These are phyloP conservation scores for Oreocharis arfaki DNA, from an alignment of 2,113 vertebrate genomes.

Conservation along the genomic window DNA sequence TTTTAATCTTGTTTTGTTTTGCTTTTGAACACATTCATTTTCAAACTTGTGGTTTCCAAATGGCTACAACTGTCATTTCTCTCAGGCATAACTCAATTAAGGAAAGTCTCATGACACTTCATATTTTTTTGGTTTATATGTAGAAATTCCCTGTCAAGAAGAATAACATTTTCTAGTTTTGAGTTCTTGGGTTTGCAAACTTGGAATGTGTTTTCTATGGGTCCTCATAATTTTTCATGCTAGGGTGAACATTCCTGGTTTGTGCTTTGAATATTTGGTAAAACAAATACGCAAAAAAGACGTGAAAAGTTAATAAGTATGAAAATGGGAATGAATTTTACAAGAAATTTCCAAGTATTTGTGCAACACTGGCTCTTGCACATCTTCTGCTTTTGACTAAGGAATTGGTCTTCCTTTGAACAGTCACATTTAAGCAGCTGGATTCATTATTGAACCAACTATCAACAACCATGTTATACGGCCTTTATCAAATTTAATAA, in stretches of 20 bases:
- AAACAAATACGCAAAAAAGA: neutral
- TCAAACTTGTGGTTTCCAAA: constrained; percentile 31
- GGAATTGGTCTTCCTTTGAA: neutral
- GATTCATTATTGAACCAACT: constrained; percentile 21
- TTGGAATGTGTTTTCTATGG: constrained; percentile 11
- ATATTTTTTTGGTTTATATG: constrained; percentile 39
- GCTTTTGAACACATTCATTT: neutral
- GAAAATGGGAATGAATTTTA: neutral
- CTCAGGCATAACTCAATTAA: constrained; percentile 38
- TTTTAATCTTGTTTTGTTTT: constrained; percentile 14
- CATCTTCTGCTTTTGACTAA: neutral
- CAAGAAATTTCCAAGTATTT: neutral
- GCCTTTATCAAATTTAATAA: constrained; percentile 52
- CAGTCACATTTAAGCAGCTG: neutral
- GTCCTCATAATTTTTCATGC: neutral
- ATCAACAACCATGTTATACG: constrained; percentile 9
- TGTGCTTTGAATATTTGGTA: neutral
- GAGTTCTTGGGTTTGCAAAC: neutral
- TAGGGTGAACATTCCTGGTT: neutral
- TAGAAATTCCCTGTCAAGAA: constrained; percentile 21
- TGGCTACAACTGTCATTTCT: constrained; percentile 16
- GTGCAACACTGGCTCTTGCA: neutral
- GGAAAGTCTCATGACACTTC: constrained; percentile 1
- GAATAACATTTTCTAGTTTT: constrained; percentile 5
- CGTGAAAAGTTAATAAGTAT: neutral